Evolutionary conservation across 2,888 invertebrate genomes (phyloP).

Genomic region (Coenonympha glycerion): DNA sequence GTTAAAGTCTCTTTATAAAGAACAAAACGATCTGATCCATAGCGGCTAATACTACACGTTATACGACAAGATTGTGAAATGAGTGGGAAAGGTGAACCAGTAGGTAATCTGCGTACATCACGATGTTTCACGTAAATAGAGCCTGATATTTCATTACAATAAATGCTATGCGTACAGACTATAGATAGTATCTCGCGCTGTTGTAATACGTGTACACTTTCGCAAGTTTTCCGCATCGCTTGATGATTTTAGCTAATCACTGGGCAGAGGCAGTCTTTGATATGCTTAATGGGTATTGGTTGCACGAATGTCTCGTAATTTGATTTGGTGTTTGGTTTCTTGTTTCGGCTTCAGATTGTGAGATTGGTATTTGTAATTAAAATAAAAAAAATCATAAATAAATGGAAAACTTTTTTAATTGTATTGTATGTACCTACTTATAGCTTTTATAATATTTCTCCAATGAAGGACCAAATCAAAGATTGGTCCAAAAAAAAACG

Average conservation of each 20-base stretch:
- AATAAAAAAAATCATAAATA: too few relatives aligned
- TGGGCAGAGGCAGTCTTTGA: neutral
- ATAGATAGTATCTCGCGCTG: slow-evolving; percentile 21
- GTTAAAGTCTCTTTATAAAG: neutral
- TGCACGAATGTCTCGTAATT: slow-evolving; percentile 8
- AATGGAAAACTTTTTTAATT: too few relatives aligned
- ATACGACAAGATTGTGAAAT: slow-evolving; percentile 16
- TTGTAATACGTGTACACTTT: slow-evolving; percentile 8
- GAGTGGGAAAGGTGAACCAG: slow-evolving; percentile 57
- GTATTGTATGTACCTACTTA: too few relatives aligned
- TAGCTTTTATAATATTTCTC: too few relatives aligned
- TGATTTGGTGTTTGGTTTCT: neutral
- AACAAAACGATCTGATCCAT: slow-evolving; percentile 3
- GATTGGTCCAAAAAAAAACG: too few relatives aligned
- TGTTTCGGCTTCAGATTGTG: neutral
- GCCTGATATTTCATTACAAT: slow-evolving; percentile 50
- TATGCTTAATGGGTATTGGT: too few relatives aligned
- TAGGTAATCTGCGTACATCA: slow-evolving; percentile 47
- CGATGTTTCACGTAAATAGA: slow-evolving; percentile 57
- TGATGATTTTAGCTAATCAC: slow-evolving; percentile 14
- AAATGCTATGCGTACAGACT: slow-evolving; percentile 32
- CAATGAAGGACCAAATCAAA: too few relatives aligned
- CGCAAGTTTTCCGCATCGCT: slow-evolving; percentile 15
- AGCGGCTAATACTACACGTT: slow-evolving; percentile 7
- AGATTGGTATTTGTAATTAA: too few relatives aligned